Evolutionary conservation across 2,888 invertebrate species (phyloP).

Genomic region (Sinodicranocentrus sp.): DNA sequence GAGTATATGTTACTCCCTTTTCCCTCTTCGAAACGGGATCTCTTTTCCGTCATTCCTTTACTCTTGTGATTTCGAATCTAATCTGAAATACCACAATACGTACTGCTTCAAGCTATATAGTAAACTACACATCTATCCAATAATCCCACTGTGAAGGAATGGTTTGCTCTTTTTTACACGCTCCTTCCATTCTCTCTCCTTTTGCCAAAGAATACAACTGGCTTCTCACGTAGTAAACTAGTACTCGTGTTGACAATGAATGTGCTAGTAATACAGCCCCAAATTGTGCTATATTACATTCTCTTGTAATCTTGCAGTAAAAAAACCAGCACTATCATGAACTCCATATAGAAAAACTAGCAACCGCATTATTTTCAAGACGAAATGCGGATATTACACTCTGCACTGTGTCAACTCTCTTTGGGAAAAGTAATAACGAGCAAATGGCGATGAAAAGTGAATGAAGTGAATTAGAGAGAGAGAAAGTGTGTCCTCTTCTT

Average conservation of each 20-base stretch:
- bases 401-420: no score
- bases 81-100: slow-evolving; percentile 18
- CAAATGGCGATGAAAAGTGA: slow-evolving; percentile 15
- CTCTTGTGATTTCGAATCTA: slow-evolving; percentile 31
- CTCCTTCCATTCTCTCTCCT: not conserved
- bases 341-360: no score
- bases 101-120: not conserved
- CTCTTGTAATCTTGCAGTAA: not conserved
- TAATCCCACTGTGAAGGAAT: not conserved
- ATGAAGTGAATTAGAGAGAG: slow-evolving; percentile 13
- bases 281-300: slow-evolving; percentile 1
- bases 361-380: no score
- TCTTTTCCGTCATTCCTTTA: not conserved
- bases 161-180: not conserved
- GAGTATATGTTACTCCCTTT: not conserved
- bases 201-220: no score
- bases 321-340: no score
- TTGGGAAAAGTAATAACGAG: not conserved
- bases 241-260: not conserved
- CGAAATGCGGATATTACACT: no score
- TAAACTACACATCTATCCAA: not conserved
- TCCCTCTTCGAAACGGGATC: not conserved
- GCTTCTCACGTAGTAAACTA: no score
- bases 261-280: not conserved
- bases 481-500: slow-evolving; percentile 2